Evolutionary conservation across 1,140 invertebrate species (phyloP), one percentile per base, ranked within the genome.

Genomic region (Sitobion miscanthi): DNA sequence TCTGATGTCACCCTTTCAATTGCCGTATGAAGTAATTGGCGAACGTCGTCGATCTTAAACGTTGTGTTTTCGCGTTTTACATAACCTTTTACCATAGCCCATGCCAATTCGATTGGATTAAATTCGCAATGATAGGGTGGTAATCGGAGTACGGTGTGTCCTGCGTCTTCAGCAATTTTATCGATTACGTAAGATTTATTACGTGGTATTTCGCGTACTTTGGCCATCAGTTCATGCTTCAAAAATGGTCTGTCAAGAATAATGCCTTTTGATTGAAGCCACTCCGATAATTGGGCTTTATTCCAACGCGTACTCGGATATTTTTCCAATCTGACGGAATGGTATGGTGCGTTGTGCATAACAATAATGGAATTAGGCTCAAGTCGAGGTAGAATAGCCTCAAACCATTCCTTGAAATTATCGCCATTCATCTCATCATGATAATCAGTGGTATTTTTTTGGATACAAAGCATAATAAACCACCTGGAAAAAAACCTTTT

Each of bases 31-130:
- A 62, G 35, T 23, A 93, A 49, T 45, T 87, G 21, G 20, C 42
- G n/a, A 17, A 93, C 86, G 2, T 87, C 38, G 38, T 87, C 5
- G 14, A 93, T 57, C 14, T 35, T 88, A 77, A 62, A 93, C 2
- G 52, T 89, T n/a, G 14, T 94, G 91, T 95, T 95, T 86, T 93
- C 94, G 86, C 88, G 89, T 30, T 94, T 94, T 5, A 95, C 94
- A 88, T 94, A 94, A n/a, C 94, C 93, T 94, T 95, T 95, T 20
- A 95, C 93, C 11, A 94, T 88, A 21, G 94, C 94, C 95, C 95
- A 95, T 45, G 95, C 94, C 9, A 95, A 62, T 94, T 95, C 95
- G 23, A 95, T 95, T 1, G 95, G 95, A 94, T 95, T 95, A 1
- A 95, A 93, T 87, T 95, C 94, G 86, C 94, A 94, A 93, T 95